Conservation (phyloP, 1,140 invertebrate genomes). For the Drosophila ficusphila region DNA sequence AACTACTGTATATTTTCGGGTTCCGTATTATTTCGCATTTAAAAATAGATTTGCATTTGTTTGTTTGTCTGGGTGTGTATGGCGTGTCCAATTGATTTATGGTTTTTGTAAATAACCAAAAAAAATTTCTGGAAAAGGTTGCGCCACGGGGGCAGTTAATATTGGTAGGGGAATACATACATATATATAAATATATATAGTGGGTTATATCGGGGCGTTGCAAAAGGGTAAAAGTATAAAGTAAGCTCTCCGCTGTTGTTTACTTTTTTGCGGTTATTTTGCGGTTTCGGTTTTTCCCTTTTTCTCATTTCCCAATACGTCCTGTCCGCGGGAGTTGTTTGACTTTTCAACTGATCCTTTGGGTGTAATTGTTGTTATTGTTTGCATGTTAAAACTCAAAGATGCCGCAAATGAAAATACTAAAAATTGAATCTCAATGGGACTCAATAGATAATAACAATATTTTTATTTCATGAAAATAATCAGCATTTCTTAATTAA, state of each 20-base stretch:
- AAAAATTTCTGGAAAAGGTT: conserved; percentile 62
- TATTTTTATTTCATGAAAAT: no score
- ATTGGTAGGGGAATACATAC: background rate
- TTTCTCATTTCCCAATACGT: conserved; percentile 15
- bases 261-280: conserved; percentile 81
- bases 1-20: background rate
- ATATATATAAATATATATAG: conserved; percentile 1
- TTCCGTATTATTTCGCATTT: conserved; percentile 81
- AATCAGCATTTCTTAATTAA: no score
- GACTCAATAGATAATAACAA: background rate
- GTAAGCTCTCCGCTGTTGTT: conserved; percentile 40
- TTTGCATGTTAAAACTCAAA: conserved; percentile 60
- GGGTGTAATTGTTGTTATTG: conserved; percentile 79
- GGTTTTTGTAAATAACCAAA: conserved; percentile 80
- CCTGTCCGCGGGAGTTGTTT: conserved; percentile 53
- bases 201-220: background rate
- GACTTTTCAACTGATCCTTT: conserved; percentile 82
- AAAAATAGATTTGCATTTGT: conserved; percentile 83
- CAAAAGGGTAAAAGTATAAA: conserved; percentile 12
- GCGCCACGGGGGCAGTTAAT: conserved; percentile 35
- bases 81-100: conserved; percentile 83
- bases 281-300: conserved; percentile 55
- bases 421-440: background rate
- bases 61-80: conserved; percentile 47
- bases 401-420: conserved; percentile 1